These are phyloP conservation scores for Poeciliopsis gracilis DNA, from an alignment of 2,797 vertebrate genomes.

Conservation along the genomic window DNA sequence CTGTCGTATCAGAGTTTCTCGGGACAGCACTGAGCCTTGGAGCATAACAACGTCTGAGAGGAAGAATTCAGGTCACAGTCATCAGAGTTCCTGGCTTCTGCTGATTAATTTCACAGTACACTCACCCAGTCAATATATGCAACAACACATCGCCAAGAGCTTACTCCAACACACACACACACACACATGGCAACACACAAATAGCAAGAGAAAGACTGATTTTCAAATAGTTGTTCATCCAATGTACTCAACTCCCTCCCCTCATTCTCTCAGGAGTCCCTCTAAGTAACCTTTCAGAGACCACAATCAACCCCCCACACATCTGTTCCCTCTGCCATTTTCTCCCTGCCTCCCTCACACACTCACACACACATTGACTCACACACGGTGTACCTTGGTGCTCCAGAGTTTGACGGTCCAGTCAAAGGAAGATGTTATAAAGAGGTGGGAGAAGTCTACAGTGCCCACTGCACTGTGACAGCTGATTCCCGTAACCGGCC, in stretches of 20 bases:
- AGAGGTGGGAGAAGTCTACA: conserved; percentile 96
- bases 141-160: background rate
- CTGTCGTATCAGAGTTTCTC: background rate
- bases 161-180: conserved; percentile 20
- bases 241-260: conserved; percentile 17
- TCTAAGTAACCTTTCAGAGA: conserved; percentile 35
- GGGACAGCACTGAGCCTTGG: background rate
- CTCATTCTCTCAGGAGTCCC: conserved; percentile 27
- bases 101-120: conserved; percentile 9
- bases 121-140: background rate
- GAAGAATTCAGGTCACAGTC: conserved; percentile 11
- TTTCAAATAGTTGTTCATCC: conserved; percentile 40
- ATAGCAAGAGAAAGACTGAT: conserved; percentile 23
- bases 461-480: conserved; percentile 94
- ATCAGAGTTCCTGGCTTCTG: conserved; percentile 4
- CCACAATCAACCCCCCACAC: conserved; percentile 65
- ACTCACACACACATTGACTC: background rate
- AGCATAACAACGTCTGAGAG: background rate
- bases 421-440: conserved; percentile 97
- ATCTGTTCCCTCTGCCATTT: conserved; percentile 13
- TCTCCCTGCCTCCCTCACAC: background rate
- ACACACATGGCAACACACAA: conserved; percentile 18
- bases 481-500: conserved; percentile 95
- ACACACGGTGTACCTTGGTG: conserved; percentile 87
- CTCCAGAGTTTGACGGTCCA: conserved; percentile 99